Conservation (phyloP, 35 echinoderm and acorn worm species). For the Amphiura filiformis region DNA sequence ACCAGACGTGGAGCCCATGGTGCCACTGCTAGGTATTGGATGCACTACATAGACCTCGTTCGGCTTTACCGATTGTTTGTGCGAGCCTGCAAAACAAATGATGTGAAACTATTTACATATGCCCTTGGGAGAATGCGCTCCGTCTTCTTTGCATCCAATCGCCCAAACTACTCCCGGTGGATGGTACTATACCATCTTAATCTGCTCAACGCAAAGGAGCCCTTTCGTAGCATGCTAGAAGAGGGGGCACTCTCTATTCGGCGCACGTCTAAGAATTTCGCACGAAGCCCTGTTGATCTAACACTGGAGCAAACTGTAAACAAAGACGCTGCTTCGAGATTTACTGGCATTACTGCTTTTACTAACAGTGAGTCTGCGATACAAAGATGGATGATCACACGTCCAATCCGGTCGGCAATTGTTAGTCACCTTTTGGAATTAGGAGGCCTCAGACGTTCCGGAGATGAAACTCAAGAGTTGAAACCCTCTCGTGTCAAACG, state of each 20-base stretch:
- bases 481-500: slow-evolving; percentile 26
- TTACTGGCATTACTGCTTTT: neutral
- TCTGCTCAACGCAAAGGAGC: slow-evolving; percentile 32
- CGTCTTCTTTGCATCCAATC: slow-evolving; percentile 70
- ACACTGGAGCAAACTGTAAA: slow-evolving; percentile 77
- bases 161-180: slow-evolving; percentile 69
- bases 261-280: slow-evolving; percentile 37
- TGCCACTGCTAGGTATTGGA: slow-evolving; percentile 39
- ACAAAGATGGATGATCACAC: neutral
- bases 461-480: slow-evolving; percentile 22
- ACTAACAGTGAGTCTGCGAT: neutral
- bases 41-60: slow-evolving; percentile 14
- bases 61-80: neutral
- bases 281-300: slow-evolving; percentile 54
- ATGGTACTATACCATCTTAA: slow-evolving; percentile 50
- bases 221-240: slow-evolving; percentile 18
- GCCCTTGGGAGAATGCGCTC: slow-evolving; percentile 3
- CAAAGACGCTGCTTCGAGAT: slow-evolving; percentile 68
- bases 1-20: slow-evolving; percentile 6
- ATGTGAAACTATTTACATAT: slow-evolving; percentile 16
- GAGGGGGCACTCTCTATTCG: slow-evolving; percentile 56
- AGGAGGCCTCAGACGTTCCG: slow-evolving; percentile 17
- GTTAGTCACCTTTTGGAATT: slow-evolving; percentile 35
- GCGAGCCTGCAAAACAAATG: slow-evolving; percentile 15
- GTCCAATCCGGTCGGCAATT: neutral